Base-by-base conservation (phyloP, 2,888 invertebrate genomes). In the Sinohyriopsis cumingii region DNA sequence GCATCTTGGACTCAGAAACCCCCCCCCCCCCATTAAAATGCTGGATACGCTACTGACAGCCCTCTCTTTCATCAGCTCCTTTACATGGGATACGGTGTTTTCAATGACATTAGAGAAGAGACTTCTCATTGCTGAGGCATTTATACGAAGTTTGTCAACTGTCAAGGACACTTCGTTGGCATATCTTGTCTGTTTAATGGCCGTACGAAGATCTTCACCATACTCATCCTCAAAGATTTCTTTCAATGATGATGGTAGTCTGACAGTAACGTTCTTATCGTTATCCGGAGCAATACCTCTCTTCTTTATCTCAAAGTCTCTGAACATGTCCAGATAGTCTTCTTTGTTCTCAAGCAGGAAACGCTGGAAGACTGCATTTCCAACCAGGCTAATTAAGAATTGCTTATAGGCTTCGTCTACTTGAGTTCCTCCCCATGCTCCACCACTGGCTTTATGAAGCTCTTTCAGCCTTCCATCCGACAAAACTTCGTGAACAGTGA, bases 131-230 rank as follows among this genome's bases (percentile, higher is more conserved):
- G 25, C 25, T 25, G 25, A 25, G 25, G 25, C 25, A 25, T 25
- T 25, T 25, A 25, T 25, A 25, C 25, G 25, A 25, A 25, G 25
- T 25, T 25, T 25, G 25, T 25, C 25, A 25, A 1, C 25, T 25
- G 25, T 25, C 25, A 25, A 25, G 1, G 25, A 25, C 25, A 73
- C 19, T 55, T 73, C 70, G 18, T 55, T 54, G 7, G 67, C 59
- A n/a, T 54, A 73, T 25, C 59, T 22, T 5, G 70, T 62, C 25
- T 73, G 68, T 4, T 33, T 55, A 5, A 73, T 65, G 9, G 45
- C 62, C 0, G 70, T 70, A n/a, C 67, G 64, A 6, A 73, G 70
- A 24, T 65, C 70, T 22, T 73, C 73, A 1, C 54, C 73, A 3
- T 62, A 60, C 6, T 65, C 64, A n/a, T 70, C 63, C 45, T 73